Percentiles rank a stretch among this genome's conserved stretches.
Evolutionary conservation across 1,140 invertebrate species (phyloP).

Genomic region (Octopus bimaculoides): DNA sequence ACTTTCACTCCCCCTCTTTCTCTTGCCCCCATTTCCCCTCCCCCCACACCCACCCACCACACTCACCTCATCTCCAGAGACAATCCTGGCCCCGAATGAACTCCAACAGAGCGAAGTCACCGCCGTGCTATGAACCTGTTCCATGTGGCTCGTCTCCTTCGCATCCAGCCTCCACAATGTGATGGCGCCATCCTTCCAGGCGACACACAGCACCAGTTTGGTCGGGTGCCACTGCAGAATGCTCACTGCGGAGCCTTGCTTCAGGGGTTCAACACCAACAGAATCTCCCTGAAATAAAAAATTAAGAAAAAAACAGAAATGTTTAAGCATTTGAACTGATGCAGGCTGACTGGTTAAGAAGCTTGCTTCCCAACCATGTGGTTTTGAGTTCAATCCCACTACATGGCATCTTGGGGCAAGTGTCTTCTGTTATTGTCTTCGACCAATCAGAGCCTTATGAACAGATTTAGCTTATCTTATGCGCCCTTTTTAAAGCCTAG

Average conservation of each 20-base stretch:
- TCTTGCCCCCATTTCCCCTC: too few species aligned
- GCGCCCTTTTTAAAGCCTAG: too few species aligned
- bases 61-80: slow-evolving; percentile 59
- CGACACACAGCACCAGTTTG: slow-evolving; percentile 74
- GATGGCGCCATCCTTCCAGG: slow-evolving; percentile 90
- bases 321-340: not conserved
- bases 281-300: slow-evolving; percentile 69
- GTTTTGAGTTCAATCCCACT: too few species aligned
- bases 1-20: not conserved
- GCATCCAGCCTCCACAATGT: slow-evolving; percentile 72
- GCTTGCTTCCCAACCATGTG: too few species aligned
- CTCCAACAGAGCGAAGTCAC: slow-evolving; percentile 74
- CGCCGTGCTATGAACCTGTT: slow-evolving; percentile 76
- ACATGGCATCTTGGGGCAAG: too few species aligned
- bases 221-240: slow-evolving; percentile 86
- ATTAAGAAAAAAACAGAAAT: slow-evolving; percentile 13
- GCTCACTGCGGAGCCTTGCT: slow-evolving; percentile 57
- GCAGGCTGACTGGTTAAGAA: too few species aligned
- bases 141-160: slow-evolving; percentile 70
- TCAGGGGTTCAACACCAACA: slow-evolving; percentile 73
- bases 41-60: not conserved
- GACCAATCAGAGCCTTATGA: too few species aligned
- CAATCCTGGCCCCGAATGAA: slow-evolving; percentile 75
- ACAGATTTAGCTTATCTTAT: too few species aligned
- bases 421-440: too few species aligned